phyloP scores from a whole-genome alignment of 2,113 vertebrate genomes.

The Ochotona curzoniae region DNA sequence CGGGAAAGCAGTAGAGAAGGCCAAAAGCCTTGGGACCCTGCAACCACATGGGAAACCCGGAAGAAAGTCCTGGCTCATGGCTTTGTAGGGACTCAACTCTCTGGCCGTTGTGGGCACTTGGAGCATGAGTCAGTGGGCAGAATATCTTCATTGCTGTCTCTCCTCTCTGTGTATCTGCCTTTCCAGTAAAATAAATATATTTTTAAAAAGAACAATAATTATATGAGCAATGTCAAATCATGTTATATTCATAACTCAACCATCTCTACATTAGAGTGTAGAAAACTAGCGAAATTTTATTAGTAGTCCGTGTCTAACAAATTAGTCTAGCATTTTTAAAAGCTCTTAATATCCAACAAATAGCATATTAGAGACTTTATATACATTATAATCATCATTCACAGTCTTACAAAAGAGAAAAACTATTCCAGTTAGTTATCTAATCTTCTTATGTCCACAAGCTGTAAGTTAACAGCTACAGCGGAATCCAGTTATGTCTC shows the following conservation, averaged over 20 bases:
- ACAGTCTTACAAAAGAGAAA: neutral
- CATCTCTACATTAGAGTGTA: neutral
- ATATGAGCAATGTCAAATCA: neutral
- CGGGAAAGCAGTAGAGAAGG: too few species aligned
- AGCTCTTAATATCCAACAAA: neutral
- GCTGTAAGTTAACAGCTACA: neutral
- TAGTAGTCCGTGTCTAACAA: neutral
- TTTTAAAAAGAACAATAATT: too few species aligned
- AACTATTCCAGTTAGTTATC: neutral
- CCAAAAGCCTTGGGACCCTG: too few species aligned
- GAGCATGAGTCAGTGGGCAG: too few species aligned
- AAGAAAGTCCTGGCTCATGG: too few species aligned
- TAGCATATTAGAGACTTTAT: neutral
- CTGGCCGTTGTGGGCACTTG: too few species aligned
- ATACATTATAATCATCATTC: slow-evolving; percentile 5
- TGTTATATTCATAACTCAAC: neutral
- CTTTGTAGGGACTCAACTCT: too few species aligned
- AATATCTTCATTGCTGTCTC: too few species aligned
- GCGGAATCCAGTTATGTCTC: neutral
- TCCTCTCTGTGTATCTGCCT: too few species aligned
- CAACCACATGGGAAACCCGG: too few species aligned
- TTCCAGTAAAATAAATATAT: too few species aligned
- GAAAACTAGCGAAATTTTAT: neutral
- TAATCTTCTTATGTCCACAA: neutral
- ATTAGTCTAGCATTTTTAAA: neutral